Evolutionary conservation across 2,797 vertebrate species (phyloP).

Genomic region (Notamacropus eugenii): DNA sequence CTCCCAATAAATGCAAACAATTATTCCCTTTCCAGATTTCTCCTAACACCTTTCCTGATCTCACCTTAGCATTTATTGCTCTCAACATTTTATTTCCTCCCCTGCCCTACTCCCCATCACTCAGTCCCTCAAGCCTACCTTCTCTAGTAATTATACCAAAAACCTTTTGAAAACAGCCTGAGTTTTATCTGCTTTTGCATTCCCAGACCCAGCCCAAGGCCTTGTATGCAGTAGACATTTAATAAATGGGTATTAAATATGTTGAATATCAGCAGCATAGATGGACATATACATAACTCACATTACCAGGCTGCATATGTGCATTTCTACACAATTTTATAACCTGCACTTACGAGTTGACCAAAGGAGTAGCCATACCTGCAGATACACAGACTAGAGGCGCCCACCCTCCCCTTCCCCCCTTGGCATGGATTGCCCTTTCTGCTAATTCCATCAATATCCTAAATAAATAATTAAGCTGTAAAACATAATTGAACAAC

Average conservation of each 20-base stretch:
- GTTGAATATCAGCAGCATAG: neutral
- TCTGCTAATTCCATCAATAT: neutral
- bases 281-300: neutral
- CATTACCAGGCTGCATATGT: neutral
- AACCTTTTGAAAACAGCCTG: neutral
- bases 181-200: neutral
- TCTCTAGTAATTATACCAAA: neutral
- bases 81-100: neutral
- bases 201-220: neutral
- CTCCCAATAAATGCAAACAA: neutral
- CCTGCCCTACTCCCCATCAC: neutral
- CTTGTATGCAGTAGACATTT: neutral
- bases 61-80: neutral
- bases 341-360: neutral
- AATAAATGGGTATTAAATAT: neutral
- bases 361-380: neutral
- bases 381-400: neutral
- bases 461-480: slow-evolving; percentile 49
- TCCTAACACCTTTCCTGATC: neutral
- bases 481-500: slow-evolving; percentile 42
- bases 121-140: neutral
- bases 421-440: neutral
- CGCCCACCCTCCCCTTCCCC: neutral
- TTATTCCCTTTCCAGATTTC: neutral
- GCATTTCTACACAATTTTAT: neutral